phyloP scores from a whole-genome alignment of 2,113 vertebrate genomes.

The Ameiurus melas region DNA sequence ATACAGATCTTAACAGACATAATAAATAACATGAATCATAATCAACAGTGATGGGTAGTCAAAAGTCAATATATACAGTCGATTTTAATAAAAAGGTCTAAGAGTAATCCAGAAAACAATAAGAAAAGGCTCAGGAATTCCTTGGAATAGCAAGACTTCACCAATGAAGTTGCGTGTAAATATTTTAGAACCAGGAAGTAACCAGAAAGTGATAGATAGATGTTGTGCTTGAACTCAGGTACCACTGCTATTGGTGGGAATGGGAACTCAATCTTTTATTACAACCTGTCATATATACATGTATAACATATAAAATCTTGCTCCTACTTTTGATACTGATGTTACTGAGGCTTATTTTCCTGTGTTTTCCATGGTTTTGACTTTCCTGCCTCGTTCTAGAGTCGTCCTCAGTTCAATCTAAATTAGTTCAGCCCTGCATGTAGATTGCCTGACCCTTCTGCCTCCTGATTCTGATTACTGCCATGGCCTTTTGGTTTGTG shows the following conservation, averaged over 20 bases:
- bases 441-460: slow-evolving; percentile 5
- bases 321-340: too few relatives aligned
- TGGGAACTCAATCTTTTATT: neutral
- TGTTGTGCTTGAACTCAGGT: neutral
- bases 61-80: neutral
- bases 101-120: neutral
- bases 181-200: neutral
- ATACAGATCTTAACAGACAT: neutral
- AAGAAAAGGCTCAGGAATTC: neutral
- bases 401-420: neutral
- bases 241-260: neutral
- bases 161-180: too few relatives aligned
- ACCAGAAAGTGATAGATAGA: neutral
- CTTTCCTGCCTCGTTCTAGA: neutral
- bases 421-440: neutral
- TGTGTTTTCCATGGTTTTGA: neutral
- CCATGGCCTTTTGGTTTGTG: neutral
- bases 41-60: neutral
- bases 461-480: slow-evolving; percentile 16
- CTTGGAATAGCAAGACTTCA: neutral
- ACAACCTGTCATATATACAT: neutral
- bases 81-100: neutral
- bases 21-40: neutral
- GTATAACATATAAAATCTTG: neutral
- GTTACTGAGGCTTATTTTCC: neutral